phyloP scores from a whole-genome alignment of 1,140 invertebrate genomes.

The Habropoda laboriosa region DNA sequence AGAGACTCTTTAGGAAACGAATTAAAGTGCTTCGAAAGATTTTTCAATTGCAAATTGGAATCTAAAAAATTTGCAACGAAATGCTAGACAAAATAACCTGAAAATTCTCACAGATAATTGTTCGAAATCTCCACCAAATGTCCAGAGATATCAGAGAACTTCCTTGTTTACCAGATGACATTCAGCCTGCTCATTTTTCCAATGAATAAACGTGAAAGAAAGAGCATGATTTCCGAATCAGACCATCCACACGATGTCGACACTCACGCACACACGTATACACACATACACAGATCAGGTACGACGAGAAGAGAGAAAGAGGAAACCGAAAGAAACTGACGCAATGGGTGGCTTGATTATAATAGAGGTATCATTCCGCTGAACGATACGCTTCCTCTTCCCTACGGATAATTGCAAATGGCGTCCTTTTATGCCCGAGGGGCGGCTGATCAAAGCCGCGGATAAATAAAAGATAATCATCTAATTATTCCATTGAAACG shows the following conservation, averaged over 20 bases:
- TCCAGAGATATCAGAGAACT: too few species aligned
- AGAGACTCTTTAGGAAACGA: too few species aligned
- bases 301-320: conserved; percentile 4
- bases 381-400: conserved; percentile 70
- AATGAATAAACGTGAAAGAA: background rate
- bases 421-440: conserved; percentile 71
- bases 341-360: conserved; percentile 81
- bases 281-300: background rate
- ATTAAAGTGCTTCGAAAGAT: too few species aligned
- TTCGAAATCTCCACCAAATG: too few species aligned
- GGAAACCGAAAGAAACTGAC: conserved; percentile 52
- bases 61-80: too few species aligned
- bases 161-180: background rate
- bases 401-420: conserved; percentile 78
- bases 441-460: conserved; percentile 75
- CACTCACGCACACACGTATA: background rate
- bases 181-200: background rate
- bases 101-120: too few species aligned
- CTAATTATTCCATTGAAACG: conserved; percentile 78
- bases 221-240: background rate
- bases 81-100: too few species aligned
- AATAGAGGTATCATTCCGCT: conserved; percentile 80
- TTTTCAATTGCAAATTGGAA: too few species aligned
- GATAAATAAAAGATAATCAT: conserved; percentile 78
- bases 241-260: background rate